Base-by-base conservation (phyloP, 2,113 vertebrate species). In the Megaleporinus macrocephalus region DNA sequence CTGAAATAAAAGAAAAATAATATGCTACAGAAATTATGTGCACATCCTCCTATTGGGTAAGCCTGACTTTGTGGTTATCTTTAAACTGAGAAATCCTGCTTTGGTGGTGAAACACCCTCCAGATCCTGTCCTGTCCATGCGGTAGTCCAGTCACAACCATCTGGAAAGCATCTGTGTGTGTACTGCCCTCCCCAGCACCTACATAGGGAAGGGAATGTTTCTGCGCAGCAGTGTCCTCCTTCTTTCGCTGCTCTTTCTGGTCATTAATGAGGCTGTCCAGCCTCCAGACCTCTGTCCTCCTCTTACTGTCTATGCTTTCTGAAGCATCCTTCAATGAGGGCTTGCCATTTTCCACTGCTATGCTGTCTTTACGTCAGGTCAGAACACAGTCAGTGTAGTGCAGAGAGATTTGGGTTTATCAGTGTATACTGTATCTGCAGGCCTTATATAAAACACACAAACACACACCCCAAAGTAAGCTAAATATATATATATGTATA, bases 401-500 rank as follows among this genome's bases (percentile, higher is more conserved):
- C 18, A 47, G 62, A n/a, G n/a, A 80, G 53, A 59, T 75, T 78
- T 80, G 63, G 41, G 33, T 83, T 83, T 75, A 51, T 81, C 0
- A 7, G 30, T 29, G 78, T 87, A 79, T 27, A 85, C 77, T 84
- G 85, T 74, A 53, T 85, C 78, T 80, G 73, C 16, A 89, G 91
- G 90, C 91, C 90, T 88, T 93, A 89, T 89, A 92, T 92, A 89
- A 91, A 92, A 91, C 57, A 83, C 66, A 79, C 91, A 91, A 91
- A 90, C 65, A 81, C 30, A 68, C 30, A 36, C 93, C 91, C 93
- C 91, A 87, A 90, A 95, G 94, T 96, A 98, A 97, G 95, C 95
- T 96, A 96, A 3, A 82, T 75, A 96, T 88, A 92, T 91, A 96
- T 89, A 22, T 36, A 26, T 18, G 93, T 88, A 93, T 88, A 92